Conservation (phyloP, 2,797 vertebrate species). For the Macroramphosus scolopax region DNA sequence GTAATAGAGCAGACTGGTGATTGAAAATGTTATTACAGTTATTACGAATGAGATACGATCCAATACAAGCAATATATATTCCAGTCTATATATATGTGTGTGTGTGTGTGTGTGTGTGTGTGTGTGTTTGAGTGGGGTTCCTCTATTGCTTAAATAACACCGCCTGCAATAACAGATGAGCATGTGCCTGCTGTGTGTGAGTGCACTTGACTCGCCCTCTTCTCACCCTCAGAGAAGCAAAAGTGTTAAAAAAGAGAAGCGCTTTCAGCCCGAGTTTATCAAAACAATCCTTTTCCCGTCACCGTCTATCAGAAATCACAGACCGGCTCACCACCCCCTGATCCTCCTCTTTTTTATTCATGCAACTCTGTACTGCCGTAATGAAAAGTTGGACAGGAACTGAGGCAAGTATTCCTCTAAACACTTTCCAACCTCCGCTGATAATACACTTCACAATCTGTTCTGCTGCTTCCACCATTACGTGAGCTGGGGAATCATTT, state of each 20-base stretch:
- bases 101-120: conserved; percentile 9
- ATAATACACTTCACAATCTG: conserved; percentile 70
- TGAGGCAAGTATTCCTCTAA: conserved; percentile 60
- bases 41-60: conserved; percentile 32
- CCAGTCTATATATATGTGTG: conserved; percentile 33
- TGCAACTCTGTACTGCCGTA: conserved; percentile 34
- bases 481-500: conserved; percentile 76
- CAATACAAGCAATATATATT: conserved; percentile 52
- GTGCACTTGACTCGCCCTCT: conserved; percentile 38
- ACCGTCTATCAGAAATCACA: conserved; percentile 51
- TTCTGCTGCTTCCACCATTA: conserved; percentile 59
- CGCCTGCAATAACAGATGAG: conserved; percentile 39
- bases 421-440: conserved; percentile 61
- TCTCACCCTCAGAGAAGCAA: conserved; percentile 48
- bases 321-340: conserved; percentile 33
- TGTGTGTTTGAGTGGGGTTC: conserved; percentile 1
- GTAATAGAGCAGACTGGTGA: conserved; percentile 16
- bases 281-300: conserved; percentile 48
- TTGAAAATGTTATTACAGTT: conserved; percentile 43
- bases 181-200: conserved; percentile 36
- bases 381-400: conserved; percentile 66
- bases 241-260: conserved; percentile 25
- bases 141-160: conserved; percentile 46
- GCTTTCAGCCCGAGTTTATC: conserved; percentile 45
- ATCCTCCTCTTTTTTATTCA: conserved; percentile 27